Evolutionary conservation across 2,888 invertebrate genomes (phyloP).

Genomic region (Trypoxylon attenuatum): DNA sequence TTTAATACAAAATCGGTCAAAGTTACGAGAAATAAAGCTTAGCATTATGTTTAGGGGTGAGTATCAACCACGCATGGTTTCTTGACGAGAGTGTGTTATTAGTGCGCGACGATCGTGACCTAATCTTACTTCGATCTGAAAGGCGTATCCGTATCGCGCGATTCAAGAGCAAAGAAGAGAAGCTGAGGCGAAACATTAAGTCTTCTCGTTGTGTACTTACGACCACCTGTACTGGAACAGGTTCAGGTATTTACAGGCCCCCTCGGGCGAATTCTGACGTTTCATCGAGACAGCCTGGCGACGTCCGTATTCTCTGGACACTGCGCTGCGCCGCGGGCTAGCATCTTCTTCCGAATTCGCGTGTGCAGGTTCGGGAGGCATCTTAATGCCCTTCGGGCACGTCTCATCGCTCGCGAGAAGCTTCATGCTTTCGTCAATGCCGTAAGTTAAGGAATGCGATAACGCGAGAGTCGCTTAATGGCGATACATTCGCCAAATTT

Average conservation of each 20-base stretch:
- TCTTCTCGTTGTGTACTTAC: constrained; percentile 42
- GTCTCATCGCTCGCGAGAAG: not conserved
- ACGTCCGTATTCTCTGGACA: constrained; percentile 28
- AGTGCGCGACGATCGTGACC: constrained; percentile 33
- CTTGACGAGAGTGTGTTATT: not conserved
- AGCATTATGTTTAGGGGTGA: too few relatives aligned
- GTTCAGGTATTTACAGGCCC: constrained; percentile 48
- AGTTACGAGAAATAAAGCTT: too few relatives aligned
- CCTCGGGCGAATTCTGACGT: constrained; percentile 53
- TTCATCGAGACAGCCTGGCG: constrained; percentile 56
- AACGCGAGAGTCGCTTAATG: too few relatives aligned
- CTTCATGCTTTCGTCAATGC: not conserved
- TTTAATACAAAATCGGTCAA: too few relatives aligned
- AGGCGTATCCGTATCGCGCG: constrained; percentile 28
- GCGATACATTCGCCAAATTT: too few relatives aligned
- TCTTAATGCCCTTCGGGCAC: not conserved
- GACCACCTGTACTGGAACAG: constrained; percentile 55
- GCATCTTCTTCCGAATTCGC: constrained; percentile 29
- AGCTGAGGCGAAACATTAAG: constrained; percentile 31
- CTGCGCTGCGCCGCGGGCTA: not conserved
- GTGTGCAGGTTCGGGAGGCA: too few relatives aligned
- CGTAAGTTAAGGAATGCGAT: too few relatives aligned
- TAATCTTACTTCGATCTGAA: constrained; percentile 42
- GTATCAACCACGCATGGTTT: too few relatives aligned
- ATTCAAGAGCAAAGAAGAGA: constrained; percentile 5